Evolutionary conservation across 64 coral and sea anemone species (phyloP).

Genomic region (Pachyseris speciosa): DNA sequence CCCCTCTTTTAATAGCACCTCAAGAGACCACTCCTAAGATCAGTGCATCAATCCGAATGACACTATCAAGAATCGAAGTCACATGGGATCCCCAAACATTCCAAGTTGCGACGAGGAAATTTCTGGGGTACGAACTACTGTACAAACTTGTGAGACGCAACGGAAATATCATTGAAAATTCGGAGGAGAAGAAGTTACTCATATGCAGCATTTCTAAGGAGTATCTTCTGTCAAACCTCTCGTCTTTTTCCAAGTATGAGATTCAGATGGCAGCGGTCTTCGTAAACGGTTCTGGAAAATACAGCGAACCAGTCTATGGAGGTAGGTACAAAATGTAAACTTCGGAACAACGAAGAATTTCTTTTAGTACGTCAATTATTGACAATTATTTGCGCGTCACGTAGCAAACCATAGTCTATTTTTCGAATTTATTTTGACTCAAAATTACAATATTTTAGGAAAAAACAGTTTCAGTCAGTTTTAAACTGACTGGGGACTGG

Average conservation of each 20-base stretch:
- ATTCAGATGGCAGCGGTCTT: neutral
- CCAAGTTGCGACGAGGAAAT: neutral
- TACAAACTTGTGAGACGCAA: neutral
- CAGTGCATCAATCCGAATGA: conserved; percentile 3
- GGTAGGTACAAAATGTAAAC: too few relatives aligned
- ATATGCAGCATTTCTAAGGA: neutral
- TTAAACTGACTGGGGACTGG: too few relatives aligned
- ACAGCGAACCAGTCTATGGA: conserved; percentile 1
- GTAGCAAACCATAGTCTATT: too few relatives aligned
- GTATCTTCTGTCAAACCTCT: neutral
- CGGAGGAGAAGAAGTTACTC: neutral
- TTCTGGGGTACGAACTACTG: neutral
- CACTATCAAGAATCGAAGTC: neutral
- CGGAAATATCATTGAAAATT: neutral
- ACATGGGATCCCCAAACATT: neutral
- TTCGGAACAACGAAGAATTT: too few relatives aligned
- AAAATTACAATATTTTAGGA: too few relatives aligned
- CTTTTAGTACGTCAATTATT: too few relatives aligned
- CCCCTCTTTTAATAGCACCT: neutral
- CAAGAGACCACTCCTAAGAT: neutral
- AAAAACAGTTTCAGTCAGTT: too few relatives aligned
- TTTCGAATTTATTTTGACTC: too few relatives aligned
- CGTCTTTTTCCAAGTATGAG: neutral
- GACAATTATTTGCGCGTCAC: too few relatives aligned
- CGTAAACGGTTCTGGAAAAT: neutral